These are phyloP conservation scores for Syngnathus floridae DNA, from an alignment of 2,113 vertebrate species.

Conservation along the genomic window DNA sequence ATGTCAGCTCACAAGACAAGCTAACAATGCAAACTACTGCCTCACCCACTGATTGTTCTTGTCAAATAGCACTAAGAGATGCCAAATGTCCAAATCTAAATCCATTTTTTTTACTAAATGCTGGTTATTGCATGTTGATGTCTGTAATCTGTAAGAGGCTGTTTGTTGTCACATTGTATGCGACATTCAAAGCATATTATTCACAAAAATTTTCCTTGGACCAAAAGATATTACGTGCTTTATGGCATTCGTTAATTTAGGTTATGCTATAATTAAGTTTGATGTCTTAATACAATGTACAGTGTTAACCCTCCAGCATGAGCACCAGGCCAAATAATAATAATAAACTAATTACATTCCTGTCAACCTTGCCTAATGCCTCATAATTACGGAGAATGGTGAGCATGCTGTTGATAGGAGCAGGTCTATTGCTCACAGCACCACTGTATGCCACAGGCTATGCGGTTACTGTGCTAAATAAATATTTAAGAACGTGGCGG, in stretches of 20 bases:
- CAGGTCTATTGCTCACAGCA: background rate
- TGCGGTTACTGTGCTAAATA: constrained; percentile 23
- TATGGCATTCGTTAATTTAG: background rate
- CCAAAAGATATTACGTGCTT: background rate
- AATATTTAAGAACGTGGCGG: constrained; percentile 19
- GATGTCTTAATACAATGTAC: background rate
- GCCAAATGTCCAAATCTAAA: background rate
- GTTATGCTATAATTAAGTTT: background rate
- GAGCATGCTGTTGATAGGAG: background rate
- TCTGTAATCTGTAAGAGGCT: background rate
- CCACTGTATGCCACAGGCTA: background rate
- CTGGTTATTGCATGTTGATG: background rate
- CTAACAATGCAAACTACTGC: background rate
- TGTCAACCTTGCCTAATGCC: background rate
- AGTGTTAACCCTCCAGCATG: background rate
- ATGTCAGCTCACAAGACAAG: background rate
- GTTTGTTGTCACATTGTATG: background rate
- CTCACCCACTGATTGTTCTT: background rate
- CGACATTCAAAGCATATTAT: background rate
- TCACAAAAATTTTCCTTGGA: background rate
- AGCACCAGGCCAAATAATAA: background rate
- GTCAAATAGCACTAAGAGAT: background rate
- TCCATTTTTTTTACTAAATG: too few species aligned
- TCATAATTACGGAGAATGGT: background rate
- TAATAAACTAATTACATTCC: constrained; percentile 3